A percentile compares a stretch with the other conserved stretches of the same genome.
phyloP scores from a whole-genome alignment of 2,888 invertebrate genomes.

The Chloromyia formosa region DNA sequence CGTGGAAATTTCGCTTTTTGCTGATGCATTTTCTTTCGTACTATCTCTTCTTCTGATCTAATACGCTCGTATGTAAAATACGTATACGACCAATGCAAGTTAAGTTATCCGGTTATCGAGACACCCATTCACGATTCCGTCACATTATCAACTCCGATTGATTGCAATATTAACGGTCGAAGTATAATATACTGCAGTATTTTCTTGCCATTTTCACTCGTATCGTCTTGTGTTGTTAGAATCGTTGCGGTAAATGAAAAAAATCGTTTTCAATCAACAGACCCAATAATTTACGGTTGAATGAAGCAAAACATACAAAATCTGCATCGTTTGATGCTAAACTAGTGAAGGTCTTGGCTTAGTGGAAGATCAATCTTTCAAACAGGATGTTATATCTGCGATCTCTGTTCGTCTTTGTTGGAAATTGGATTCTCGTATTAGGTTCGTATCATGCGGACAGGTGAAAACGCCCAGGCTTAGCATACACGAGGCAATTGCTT shows the following conservation, averaged over 20 bases:
- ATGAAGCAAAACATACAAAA: too few relatives aligned
- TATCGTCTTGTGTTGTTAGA: background rate
- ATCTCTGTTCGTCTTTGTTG: background rate
- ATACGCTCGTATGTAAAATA: too few relatives aligned
- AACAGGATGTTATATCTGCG: background rate
- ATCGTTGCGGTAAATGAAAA: background rate
- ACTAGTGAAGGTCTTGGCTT: background rate
- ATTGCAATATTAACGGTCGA: background rate
- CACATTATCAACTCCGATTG: background rate
- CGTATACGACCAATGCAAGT: too few relatives aligned
- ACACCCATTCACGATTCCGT: background rate
- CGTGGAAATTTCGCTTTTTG: too few relatives aligned
- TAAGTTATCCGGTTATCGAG: too few relatives aligned
- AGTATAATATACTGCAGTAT: background rate
- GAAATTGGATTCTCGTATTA: background rate
- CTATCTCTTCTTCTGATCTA: too few relatives aligned
- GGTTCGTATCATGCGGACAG: background rate
- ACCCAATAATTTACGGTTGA: background rate
- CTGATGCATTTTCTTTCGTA: too few relatives aligned
- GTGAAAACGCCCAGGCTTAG: slow-evolving; percentile 23
- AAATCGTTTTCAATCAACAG: background rate
- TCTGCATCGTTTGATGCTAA: too few relatives aligned
- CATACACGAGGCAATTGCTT: background rate
- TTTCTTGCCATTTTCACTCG: background rate
- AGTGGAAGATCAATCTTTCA: background rate